Percentiles rank a stretch among this genome's conserved stretches.
Conservation (phyloP, 2,797 vertebrate species). For the Tiaroga cobitis region DNA sequence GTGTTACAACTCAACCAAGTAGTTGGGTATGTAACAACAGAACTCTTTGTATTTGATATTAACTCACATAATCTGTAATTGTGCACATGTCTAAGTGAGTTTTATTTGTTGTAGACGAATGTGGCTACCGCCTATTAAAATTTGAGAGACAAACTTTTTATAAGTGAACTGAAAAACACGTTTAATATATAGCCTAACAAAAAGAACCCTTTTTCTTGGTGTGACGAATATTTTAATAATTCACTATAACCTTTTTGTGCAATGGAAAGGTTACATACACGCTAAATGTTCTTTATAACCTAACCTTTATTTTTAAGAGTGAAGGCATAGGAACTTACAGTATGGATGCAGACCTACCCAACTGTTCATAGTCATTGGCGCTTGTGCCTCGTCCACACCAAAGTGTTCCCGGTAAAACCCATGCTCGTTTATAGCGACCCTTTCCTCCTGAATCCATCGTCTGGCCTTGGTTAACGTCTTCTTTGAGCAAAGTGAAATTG, state of each 20-base stretch:
- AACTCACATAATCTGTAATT: neutral
- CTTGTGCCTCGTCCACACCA: slow-evolving; percentile 88
- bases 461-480: neutral
- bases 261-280: neutral
- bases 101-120: neutral
- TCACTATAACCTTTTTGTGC: neutral
- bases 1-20: neutral
- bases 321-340: neutral
- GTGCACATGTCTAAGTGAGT: too few species aligned
- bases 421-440: slow-evolving; percentile 75
- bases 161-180: neutral
- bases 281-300: neutral
- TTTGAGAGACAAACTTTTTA: neutral
- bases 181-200: neutral
- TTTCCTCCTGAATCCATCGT: slow-evolving; percentile 27
- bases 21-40: neutral
- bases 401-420: slow-evolving; percentile 86
- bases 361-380: slow-evolving; percentile 76
- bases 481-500: neutral
- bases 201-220: neutral
- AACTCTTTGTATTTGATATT: neutral
- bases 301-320: neutral
- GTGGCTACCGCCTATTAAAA: neutral
- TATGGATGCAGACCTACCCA: slow-evolving; percentile 79
- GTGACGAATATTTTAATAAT: neutral